phyloP scores from a whole-genome alignment of 2,797 vertebrate genomes.

The Chaetodon trifasciatus region DNA sequence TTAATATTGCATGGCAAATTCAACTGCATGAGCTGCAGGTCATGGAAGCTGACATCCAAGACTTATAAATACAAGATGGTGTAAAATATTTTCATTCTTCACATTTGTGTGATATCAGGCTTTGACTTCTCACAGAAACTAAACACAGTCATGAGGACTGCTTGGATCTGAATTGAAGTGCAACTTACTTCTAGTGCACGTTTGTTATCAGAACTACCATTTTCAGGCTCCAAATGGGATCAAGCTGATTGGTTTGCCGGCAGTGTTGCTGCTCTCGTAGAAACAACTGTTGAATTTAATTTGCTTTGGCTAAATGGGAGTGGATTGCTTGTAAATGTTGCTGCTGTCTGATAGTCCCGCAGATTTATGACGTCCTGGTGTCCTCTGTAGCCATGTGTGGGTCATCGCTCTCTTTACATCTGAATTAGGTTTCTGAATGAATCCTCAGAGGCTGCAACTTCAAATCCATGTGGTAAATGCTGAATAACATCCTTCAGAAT shows the following conservation, averaged over 20 bases:
- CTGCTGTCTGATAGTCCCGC: neutral
- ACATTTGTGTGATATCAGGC: neutral
- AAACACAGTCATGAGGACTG: neutral
- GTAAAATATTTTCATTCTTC: neutral
- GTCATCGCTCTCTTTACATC: constrained; percentile 7
- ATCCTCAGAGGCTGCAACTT: neutral
- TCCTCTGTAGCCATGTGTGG: constrained; percentile 15
- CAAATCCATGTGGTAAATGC: neutral
- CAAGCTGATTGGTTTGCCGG: neutral
- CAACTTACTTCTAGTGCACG: too few species aligned
- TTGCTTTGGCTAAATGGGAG: constrained; percentile 6
- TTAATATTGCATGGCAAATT: neutral
- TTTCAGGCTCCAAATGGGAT: neutral
- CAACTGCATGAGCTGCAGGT: neutral
- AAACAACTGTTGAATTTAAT: constrained; percentile 21
- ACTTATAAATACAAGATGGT: neutral
- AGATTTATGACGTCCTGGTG: constrained; percentile 10
- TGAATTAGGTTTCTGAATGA: constrained; percentile 7
- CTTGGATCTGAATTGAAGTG: neutral
- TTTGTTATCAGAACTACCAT: neutral
- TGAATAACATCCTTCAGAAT: constrained; percentile 1
- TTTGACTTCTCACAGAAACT: neutral
- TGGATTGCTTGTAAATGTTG: constrained; percentile 18
- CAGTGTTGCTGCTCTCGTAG: neutral
- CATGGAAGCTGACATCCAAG: neutral